Conservation (phyloP, 2,888 invertebrate species). For the Cheilosia pagana region DNA sequence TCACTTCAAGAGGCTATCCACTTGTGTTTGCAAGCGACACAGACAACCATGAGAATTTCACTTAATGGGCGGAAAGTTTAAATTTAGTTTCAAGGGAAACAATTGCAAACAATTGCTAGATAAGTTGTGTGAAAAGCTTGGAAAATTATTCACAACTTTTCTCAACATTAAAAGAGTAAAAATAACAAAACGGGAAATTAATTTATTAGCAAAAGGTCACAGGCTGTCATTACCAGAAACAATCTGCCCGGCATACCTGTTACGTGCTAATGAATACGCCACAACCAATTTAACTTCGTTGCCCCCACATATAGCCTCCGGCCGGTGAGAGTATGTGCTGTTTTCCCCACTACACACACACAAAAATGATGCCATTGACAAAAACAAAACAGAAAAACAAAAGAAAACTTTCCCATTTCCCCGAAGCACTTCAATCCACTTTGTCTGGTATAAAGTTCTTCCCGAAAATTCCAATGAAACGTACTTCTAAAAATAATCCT, state of each 20-base stretch:
- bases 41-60: too few relatives aligned
- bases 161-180: not conserved
- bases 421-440: slow-evolving; percentile 13
- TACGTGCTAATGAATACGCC: slow-evolving; percentile 17
- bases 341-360: not conserved
- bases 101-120: too few relatives aligned
- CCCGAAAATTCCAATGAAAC: slow-evolving; percentile 22
- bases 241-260: slow-evolving; percentile 7
- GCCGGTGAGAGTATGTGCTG: not conserved
- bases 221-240: slow-evolving; percentile 6
- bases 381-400: not conserved
- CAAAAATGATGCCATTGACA: not conserved
- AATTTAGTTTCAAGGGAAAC: too few relatives aligned
- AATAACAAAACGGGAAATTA: slow-evolving; percentile 4
- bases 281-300: not conserved
- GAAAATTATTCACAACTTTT: not conserved
- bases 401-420: slow-evolving; percentile 29
- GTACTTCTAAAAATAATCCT: slow-evolving; percentile 43
- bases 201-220: slow-evolving; percentile 2
- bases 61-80: too few relatives aligned
- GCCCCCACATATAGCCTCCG: not conserved
- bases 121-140: too few relatives aligned
- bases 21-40: too few relatives aligned
- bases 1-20: too few relatives aligned
- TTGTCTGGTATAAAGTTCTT: slow-evolving; percentile 22